Conservation (phyloP, 2,888 invertebrate genomes). For the Aspidiotus destructor region DNA sequence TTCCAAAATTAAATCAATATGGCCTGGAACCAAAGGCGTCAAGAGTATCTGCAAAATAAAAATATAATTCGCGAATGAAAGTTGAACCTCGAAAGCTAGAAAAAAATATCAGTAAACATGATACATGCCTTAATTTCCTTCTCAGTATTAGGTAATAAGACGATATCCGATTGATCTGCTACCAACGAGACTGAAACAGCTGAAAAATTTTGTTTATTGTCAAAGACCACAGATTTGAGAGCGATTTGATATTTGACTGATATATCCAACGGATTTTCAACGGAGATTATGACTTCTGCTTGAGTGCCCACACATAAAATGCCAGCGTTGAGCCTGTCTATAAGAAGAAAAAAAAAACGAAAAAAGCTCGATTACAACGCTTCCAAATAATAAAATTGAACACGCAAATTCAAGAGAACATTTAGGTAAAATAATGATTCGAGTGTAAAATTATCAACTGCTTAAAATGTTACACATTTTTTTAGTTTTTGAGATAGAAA, state of each 20-base stretch:
- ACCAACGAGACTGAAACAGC: constrained; percentile 23
- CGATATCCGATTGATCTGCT: constrained; percentile 3
- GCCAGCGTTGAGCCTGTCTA: constrained; percentile 5
- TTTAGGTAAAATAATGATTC: no score
- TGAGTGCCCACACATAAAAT: constrained; percentile 24
- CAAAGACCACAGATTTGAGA: constrained; percentile 5
- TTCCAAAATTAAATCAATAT: constrained; percentile 16
- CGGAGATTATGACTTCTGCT: constrained; percentile 18
- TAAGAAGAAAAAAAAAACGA: no score
- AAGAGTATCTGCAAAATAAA: constrained; percentile 10
- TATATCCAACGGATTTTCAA: constrained; percentile 18
- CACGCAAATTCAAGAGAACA: no score
- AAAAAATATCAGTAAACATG: background rate
- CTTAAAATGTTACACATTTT: no score
- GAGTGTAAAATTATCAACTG: no score
- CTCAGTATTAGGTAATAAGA: constrained; percentile 8
- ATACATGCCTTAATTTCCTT: constrained; percentile 13
- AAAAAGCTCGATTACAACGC: no score
- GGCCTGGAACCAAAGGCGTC: constrained; percentile 19
- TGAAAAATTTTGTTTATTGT: background rate
- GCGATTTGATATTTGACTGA: constrained; percentile 13
- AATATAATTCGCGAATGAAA: background rate
- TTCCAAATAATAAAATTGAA: no score
- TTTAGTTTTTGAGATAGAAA: no score
- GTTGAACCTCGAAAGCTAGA: background rate